phyloP scores from a whole-genome alignment of 2,113 vertebrate genomes.

The Thunnus maccoyii region DNA sequence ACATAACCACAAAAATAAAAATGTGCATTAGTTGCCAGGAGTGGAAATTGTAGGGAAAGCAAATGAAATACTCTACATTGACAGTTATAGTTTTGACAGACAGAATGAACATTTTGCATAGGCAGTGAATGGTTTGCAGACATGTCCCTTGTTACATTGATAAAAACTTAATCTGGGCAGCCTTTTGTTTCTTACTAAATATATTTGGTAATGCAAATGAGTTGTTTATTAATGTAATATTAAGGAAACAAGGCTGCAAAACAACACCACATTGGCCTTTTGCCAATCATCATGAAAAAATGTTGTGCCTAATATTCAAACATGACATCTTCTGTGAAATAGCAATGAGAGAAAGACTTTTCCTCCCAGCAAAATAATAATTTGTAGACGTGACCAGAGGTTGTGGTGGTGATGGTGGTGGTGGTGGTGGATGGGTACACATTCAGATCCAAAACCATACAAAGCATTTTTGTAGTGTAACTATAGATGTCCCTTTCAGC shows the following conservation, averaged over 20 bases:
- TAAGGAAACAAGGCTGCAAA: background rate
- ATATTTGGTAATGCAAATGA: background rate
- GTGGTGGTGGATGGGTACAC: background rate
- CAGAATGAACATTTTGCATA: no score
- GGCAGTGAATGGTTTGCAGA: no score
- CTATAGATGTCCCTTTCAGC: slow-evolving; percentile 43
- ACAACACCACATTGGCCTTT: background rate
- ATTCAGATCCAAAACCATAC: slow-evolving; percentile 20
- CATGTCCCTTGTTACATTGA: no score
- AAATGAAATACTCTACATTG: no score
- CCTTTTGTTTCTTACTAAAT: background rate
- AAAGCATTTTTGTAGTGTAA: background rate
- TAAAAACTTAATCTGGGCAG: no score
- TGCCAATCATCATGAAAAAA: background rate
- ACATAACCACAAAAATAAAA: background rate
- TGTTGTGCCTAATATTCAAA: background rate
- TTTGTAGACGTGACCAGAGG: background rate
- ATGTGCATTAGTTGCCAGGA: background rate
- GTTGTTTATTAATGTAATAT: background rate
- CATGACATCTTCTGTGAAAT: background rate
- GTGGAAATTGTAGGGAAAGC: background rate
- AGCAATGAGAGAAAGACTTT: background rate
- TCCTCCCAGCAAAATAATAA: background rate
- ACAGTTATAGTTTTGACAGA: no score
- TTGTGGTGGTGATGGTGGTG: background rate